Conservation (phyloP, 1,140 invertebrate species). For the Plutomurus gul region DNA sequence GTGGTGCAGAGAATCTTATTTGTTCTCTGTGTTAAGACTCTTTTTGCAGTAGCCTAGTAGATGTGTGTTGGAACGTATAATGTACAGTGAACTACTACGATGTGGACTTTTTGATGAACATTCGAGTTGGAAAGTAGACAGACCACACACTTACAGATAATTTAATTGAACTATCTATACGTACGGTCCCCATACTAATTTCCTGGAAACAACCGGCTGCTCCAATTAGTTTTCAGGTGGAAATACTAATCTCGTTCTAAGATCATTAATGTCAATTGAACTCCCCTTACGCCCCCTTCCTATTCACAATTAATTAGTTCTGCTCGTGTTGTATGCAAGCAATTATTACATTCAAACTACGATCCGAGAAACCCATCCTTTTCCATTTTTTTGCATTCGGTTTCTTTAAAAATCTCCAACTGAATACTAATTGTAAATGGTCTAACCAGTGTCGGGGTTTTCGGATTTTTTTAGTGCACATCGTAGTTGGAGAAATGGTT, state of each 20-base stretch:
- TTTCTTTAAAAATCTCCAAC: too few species aligned
- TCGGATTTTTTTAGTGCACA: too few species aligned
- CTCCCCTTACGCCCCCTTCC: not conserved
- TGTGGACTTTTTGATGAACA: not conserved
- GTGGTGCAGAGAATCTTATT: too few species aligned
- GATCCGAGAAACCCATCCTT: too few species aligned
- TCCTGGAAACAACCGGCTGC: not conserved
- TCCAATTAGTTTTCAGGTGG: conserved; percentile 15
- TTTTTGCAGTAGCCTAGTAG: too few species aligned
- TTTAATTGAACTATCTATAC: not conserved
- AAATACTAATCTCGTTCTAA: conserved; percentile 1
- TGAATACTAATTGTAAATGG: too few species aligned
- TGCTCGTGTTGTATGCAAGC: not conserved
- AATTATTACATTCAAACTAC: too few species aligned
- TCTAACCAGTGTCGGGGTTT: too few species aligned
- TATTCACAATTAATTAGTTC: not conserved
- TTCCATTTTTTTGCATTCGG: too few species aligned
- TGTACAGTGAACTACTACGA: too few species aligned
- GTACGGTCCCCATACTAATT: not conserved
- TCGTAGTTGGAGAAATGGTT: too few species aligned
- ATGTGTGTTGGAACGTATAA: too few species aligned
- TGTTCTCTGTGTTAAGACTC: not conserved
- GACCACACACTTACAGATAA: not conserved
- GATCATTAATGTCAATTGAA: conserved; percentile 3
- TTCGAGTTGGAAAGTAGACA: not conserved